Base-by-base conservation (phyloP, 2,888 invertebrate genomes). In the Atherix ibis region DNA sequence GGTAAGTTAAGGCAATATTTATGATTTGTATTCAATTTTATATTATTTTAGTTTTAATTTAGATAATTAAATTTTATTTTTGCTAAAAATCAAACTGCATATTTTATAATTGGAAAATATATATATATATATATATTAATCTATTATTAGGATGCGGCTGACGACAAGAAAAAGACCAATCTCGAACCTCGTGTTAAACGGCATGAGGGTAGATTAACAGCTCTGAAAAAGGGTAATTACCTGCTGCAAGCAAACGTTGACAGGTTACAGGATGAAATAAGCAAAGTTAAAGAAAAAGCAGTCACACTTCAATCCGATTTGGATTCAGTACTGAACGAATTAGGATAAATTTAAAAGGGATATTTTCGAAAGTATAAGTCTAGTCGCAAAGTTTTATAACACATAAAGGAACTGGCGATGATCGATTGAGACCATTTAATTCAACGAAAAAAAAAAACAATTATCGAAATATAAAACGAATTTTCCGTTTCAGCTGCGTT, bases 231-330 rank as follows among this genome's bases (percentile, higher is more conserved):
- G 53, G 85, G 87, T 43, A 89, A 88, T 51, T 81, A 84, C 41
- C 66, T 88, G 45, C 66, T 88, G 9, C 83, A 85, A 64, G 81
- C 87, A 1, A 88, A 87, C 53, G 83, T 87, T 1, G 88, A 88
- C 57, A 68, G 84, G 49, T 62, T 87, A 38, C 83, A 85, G 55
- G 88, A 88, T 53, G 84, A 87, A 52, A 71, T 88, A 29, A 71
- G 76, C 35, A 82, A 81, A 51, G 83, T 85, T 47, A 75, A 81
- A 46, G 84, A 85, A 47, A 73, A 79, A 58, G 81, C 85, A 5
- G 65, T 72, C 30, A 66, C 72, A 27, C 61, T 88, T 30, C 79
- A 88, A 59, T 76, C 81, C 48, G 88, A 89, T 58, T 62, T 89
- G 40, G 85, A 88, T 57, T 81, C 85, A 4, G 78, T 87, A 15